Evolutionary conservation across 2,888 invertebrate genomes (phyloP), one percentile per base, ranked within the genome.

Genomic region (Aethes cnicana): DNA sequence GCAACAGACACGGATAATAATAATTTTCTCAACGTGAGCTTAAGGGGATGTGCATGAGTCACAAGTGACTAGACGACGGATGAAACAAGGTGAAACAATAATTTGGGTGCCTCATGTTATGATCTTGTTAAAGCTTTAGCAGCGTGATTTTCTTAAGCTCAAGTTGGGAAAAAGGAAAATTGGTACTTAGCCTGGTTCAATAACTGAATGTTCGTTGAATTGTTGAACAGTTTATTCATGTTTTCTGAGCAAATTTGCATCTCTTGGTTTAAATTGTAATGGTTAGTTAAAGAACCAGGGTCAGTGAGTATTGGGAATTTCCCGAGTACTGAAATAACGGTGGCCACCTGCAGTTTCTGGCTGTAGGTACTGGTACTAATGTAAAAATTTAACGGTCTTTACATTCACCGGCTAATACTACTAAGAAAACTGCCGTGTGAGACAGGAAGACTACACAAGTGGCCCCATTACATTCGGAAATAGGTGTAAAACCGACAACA

Each of bases 151-250:
- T 56, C 36, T 56, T 54, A 37, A 55, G 47, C 63, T 81, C 81
- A 82, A 84, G 84, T 86, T 84, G 81, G 77, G 26, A 46, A 46
- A 80, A 80, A n/a, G n/a, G 79, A 78, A 77, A 61, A 68, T 66
- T 64, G 72, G n/a, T n/a, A n/a, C n/a, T 71, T 71, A 68, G 64
- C 78, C 79, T 77, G 76, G 79, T 77, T 81, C 77, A 65, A 36
- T 36, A 47, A 21, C 30, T 39, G 23, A 23, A 28, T 39, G 9
- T 44, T 33, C 4, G 6, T 14, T 3, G 5, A 16, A 21, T 18
- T 12, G 36, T 12, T 16, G 4, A n/a, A n/a, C n/a, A 47, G 12
- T 35, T 23, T 53, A n/a, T n/a, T n/a, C n/a, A n/a, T n/a, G n/a
- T n/a, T n/a, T n/a, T n/a, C n/a, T n/a, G n/a, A n/a, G n/a, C n/a